Evolutionary conservation across 2,888 invertebrate species (phyloP), one percentile per base, ranked within the genome.

Genomic region (Drosophila austrosaltans): DNA sequence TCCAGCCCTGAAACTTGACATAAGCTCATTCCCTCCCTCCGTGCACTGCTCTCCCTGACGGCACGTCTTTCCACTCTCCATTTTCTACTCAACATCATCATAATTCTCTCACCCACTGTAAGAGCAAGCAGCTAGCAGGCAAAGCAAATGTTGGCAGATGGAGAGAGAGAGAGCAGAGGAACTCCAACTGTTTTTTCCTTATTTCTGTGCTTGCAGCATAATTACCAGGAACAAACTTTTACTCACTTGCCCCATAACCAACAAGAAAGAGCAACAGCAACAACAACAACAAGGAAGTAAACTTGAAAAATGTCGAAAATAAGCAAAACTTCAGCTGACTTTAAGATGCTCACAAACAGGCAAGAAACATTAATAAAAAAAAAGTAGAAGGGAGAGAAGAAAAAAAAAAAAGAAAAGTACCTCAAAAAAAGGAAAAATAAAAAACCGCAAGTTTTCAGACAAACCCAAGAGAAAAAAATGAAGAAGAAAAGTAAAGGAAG

Each of bases 171-270:
- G 58, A 66, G 69, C 7, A 72, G 22, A 48, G 3, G 48, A 48
- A 48, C 25, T 48, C 7, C 48, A 89, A 89, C 42, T 89, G 89
- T 76, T 72, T 59, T 36, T 36, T 36, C 2, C 28, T 1, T 16
- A 16, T 30, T 30, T 30, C 4, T 2, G 8, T 77, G 78, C 78
- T 73, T 81, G 81, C 76, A 81, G 74, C 87, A 83, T 88, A 88
- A 88, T 83, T 87, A 84, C 79, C 82, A 79, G 63, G 57, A 73
- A 70, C 57, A 88, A 82, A 85, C 76, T 84, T 86, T 68, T 54
- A 66, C 36, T 54, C 71, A n/a, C 40, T 32, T 32, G 3, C 20
- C 25, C 10, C 42, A 16, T 48, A 39, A 39, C 40, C 20, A 8
- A 7, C 8, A 36, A 36, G 36, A 36, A 36, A 36, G 36, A 36